These are phyloP conservation scores for Poeciliopsis turrubarensis DNA, from an alignment of 2,113 vertebrate species.

Conservation along the genomic window DNA sequence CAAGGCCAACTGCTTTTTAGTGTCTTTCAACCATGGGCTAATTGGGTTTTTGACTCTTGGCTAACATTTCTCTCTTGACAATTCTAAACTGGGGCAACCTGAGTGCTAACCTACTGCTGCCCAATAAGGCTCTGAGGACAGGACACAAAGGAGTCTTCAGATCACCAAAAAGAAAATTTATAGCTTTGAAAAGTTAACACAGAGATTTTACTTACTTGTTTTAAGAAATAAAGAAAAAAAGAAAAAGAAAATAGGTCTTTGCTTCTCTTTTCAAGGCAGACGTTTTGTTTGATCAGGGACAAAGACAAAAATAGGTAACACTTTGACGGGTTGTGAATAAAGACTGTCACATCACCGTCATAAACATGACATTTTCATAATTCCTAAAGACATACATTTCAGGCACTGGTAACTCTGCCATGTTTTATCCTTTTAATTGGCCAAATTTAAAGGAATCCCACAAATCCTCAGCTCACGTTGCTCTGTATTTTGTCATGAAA, in stretches of 20 bases:
- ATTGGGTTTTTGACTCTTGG: conserved; percentile 60
- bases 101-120: conserved; percentile 43
- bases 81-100: conserved; percentile 50
- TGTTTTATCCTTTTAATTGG: too few relatives aligned
- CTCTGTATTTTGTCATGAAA: too few relatives aligned
- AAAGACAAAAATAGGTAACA: too few relatives aligned
- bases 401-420: too few relatives aligned
- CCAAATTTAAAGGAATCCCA: too few relatives aligned
- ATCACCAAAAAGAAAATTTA: conserved; percentile 23
- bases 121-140: conserved; percentile 36
- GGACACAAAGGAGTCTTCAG: conserved; percentile 23
- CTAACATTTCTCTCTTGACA: conserved; percentile 44
- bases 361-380: too few relatives aligned
- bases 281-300: too few relatives aligned
- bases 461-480: too few relatives aligned
- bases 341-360: too few relatives aligned
- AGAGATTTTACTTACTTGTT: conserved; percentile 20
- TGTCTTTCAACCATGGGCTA: conserved; percentile 45
- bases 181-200: conserved; percentile 26
- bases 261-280: too few relatives aligned
- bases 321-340: too few relatives aligned
- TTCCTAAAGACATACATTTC: too few relatives aligned
- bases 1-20: conserved; percentile 40
- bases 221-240: conserved; percentile 3
- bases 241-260: conserved; percentile 4